phyloP scores from a whole-genome alignment of 1,140 invertebrate genomes.

The Solen grandis region DNA sequence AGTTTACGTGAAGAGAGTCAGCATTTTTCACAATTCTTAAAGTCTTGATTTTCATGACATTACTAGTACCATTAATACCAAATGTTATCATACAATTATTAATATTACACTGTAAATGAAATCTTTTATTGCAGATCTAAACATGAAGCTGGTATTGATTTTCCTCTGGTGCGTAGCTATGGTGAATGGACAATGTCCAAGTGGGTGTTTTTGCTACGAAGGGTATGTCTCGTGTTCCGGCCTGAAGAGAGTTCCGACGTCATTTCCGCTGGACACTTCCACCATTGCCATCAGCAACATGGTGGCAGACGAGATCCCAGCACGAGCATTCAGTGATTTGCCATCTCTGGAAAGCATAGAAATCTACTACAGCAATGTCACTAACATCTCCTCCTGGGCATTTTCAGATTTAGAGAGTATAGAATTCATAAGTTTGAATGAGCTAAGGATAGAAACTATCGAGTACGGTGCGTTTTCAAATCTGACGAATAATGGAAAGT shows the following conservation, averaged over 20 bases:
- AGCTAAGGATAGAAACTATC: constrained; percentile 4
- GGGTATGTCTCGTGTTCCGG: constrained; percentile 25
- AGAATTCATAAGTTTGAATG: constrained; percentile 20
- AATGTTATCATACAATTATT: no score
- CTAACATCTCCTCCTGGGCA: background rate
- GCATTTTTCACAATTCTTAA: no score
- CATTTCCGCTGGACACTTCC: constrained; percentile 21
- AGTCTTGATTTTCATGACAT: no score
- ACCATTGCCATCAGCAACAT: constrained; percentile 1
- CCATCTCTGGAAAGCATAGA: constrained; percentile 4
- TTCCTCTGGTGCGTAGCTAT: background rate
- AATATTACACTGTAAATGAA: no score
- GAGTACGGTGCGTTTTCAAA: constrained; percentile 29
- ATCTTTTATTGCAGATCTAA: no score
- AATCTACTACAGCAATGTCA: background rate
- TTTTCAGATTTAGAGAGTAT: background rate
- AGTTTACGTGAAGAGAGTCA: no score
- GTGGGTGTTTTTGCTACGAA: background rate
- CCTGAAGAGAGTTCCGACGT: constrained; percentile 28
- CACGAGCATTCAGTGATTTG: constrained; percentile 11
- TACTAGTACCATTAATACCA: no score
- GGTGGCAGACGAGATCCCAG: constrained; percentile 17
- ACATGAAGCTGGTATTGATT: no score
- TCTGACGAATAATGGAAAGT: constrained; percentile 16
- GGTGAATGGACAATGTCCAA: constrained; percentile 19